These are phyloP conservation scores for Condylura cristata DNA, from an alignment of 2,113 vertebrate genomes.

Conservation along the genomic window DNA sequence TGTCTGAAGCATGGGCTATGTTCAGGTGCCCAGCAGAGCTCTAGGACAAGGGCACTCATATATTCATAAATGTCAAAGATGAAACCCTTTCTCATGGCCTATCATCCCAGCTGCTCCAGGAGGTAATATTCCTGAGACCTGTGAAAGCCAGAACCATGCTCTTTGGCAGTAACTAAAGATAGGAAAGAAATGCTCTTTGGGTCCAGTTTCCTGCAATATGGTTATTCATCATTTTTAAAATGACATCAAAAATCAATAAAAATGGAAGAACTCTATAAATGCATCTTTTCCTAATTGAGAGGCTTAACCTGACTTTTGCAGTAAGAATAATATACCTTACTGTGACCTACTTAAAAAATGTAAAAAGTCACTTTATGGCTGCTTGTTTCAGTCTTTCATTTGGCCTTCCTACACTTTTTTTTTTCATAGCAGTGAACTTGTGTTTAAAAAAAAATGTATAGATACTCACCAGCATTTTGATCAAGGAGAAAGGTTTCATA, in stretches of 20 bases:
- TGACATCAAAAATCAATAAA: slow-evolving; percentile 82
- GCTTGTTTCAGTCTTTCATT: slow-evolving; percentile 73
- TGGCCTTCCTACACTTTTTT: slow-evolving; percentile 67
- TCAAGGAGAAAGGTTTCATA: slow-evolving; percentile 86
- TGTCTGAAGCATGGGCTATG: slow-evolving; percentile 70
- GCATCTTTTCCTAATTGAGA: slow-evolving; percentile 80
- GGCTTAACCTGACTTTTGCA: slow-evolving; percentile 76
- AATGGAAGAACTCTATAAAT: slow-evolving; percentile 79
- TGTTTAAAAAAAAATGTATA: slow-evolving; percentile 46
- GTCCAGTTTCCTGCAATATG: slow-evolving; percentile 63
- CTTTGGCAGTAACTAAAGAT: slow-evolving; percentile 60
- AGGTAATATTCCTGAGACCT: slow-evolving; percentile 50
- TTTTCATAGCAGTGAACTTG: neutral
- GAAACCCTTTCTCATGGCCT: slow-evolving; percentile 55
- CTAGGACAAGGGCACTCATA: slow-evolving; percentile 69
- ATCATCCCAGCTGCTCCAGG: slow-evolving; percentile 64
- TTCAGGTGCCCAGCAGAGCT: slow-evolving; percentile 60
- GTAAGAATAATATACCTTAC: slow-evolving; percentile 78
- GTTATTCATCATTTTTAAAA: slow-evolving; percentile 81
- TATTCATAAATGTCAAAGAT: slow-evolving; percentile 77
- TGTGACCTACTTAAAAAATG: slow-evolving; percentile 79
- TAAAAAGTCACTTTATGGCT: slow-evolving; percentile 73
- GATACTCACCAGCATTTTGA: slow-evolving; percentile 81
- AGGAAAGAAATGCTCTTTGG: slow-evolving; percentile 67
- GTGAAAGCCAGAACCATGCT: slow-evolving; percentile 54